Base-by-base conservation (phyloP, 1,140 invertebrate genomes). In the Drosophila teissieri region DNA sequence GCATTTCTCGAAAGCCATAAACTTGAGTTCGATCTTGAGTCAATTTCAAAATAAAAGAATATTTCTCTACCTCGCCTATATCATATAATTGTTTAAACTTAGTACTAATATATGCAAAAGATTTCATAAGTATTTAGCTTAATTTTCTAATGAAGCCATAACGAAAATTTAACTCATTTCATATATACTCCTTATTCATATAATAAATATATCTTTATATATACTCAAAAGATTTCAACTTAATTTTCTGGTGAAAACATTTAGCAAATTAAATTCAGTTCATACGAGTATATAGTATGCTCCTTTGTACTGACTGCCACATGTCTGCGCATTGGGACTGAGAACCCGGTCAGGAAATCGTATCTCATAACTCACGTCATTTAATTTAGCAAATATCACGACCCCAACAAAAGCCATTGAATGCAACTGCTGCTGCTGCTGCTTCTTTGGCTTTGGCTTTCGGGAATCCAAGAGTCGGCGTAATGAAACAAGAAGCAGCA, bases 351-450 rank as follows among this genome's bases (percentile, higher is more conserved):
- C 60, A 49, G 51, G 53, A 76, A 76, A 73, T 80, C 74, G 81
- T 89, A 75, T 85, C 78, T 89, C 89, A 91, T 91, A 91, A 85
- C 80, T 91, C 81, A 91, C 74, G 80, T 91, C 85, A 91, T 91
- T 91, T 91, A 91, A 91, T 91, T 91, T 77, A 78, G 78, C 80
- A 86, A 91, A 91, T 91, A 91, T 91, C 89, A 91, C 89, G 89
- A 91, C 70, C 73, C 81, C 68, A 89, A 85, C 89, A 91, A 91
- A 91, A 91, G 89, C 89, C 76, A 91, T 91, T 91, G 75, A 76
- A 80, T 78, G 78, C 89, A 91, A 91, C 85, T 91, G 88, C 88
- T 90, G 85, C 73, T 78, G 17, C 31, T 31, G 7, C 31, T 31
- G 31, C 31, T 31, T 8, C 31, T 31, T 31, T 24, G 24, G 24